Base-by-base conservation (phyloP, 2,888 invertebrate species). In the Lycaena phlaeas region DNA sequence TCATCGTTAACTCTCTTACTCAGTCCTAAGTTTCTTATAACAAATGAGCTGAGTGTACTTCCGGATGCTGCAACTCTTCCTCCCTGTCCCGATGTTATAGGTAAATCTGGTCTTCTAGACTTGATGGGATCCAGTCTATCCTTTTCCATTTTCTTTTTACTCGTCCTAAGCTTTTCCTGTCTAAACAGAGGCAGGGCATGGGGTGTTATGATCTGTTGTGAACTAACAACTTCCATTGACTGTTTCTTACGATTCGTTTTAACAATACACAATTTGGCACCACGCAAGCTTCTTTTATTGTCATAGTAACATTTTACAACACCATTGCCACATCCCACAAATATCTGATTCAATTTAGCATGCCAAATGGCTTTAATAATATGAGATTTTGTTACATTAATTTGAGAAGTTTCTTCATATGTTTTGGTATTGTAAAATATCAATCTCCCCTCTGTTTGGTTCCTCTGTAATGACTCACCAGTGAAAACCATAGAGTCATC, bases 321-420 rank as follows among this genome's bases (percentile, higher is more conserved):
- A 0, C 98, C 98, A 64, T 96, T 94, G 0, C 96, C 96, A 53
- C 95, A 94, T 0, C 97, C 95, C 0, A 95, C 90, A 48, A 98
- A 94, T 28, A 99, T 90, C 68, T 99, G 99, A 65, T 99, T 98
- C n/a, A 99, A 75, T 66, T 96, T 95, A 0, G 98, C 94, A 76
- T 99, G 98, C 99, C 99, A 99, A 0, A 94, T 69, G 0, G 92
- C 89, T 63, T 97, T 93, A 1, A 98, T 94, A 0, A 96, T 90
- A 50, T 94, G 94, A 0, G 94, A 91, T 56, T 92, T 88, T 0
- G 91, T 88, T 0, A 96, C 93, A 5, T 90, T 87, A 41, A 97
- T 89, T 47, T 91, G 88, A 27, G 91, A 89, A 0, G 94, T 87
- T 18, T 89, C 62, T 14, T 93, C 87, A 53, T 94, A 94, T 0